phyloP scores from a whole-genome alignment of 2,113 vertebrate genomes.

The Campylomormyrus tamandua region DNA sequence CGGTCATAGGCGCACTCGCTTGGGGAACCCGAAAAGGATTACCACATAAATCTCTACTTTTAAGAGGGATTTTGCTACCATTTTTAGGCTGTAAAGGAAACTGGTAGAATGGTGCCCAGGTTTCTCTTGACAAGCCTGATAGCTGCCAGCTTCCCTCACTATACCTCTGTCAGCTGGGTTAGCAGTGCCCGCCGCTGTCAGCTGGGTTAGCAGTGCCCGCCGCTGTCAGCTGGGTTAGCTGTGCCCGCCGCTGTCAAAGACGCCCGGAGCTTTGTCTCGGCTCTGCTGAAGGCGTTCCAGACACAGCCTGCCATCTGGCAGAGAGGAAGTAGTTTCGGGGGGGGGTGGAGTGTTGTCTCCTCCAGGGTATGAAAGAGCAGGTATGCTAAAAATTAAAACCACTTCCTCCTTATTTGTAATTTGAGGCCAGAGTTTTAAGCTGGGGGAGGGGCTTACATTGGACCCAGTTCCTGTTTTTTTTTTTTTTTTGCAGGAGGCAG shows the following conservation, averaged over 20 bases:
- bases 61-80: not conserved
- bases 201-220: not conserved
- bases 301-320: not conserved
- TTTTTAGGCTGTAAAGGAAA: not conserved
- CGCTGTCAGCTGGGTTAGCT: too few relatives aligned
- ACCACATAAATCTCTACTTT: not conserved
- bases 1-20: not conserved
- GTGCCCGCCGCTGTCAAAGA: too few relatives aligned
- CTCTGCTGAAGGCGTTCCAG: not conserved
- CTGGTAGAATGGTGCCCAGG: not conserved
- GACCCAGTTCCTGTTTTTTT: not conserved
- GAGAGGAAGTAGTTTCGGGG: not conserved
- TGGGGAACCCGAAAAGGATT: not conserved
- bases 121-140: not conserved
- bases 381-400: slow-evolving; percentile 23
- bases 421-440: slow-evolving; percentile 20
- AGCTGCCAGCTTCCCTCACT: not conserved
- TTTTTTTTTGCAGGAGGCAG: not conserved
- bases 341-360: not conserved
- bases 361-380: not conserved
- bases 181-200: not conserved
- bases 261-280: not conserved
- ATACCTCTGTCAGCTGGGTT: not conserved
- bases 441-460: slow-evolving; percentile 16
- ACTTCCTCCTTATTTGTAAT: slow-evolving; percentile 38